A percentile compares a stretch with the other conserved stretches of the same genome.
Evolutionary conservation across 2,113 vertebrate species (phyloP).

Genomic region (Psilopsiagon aurifrons): DNA sequence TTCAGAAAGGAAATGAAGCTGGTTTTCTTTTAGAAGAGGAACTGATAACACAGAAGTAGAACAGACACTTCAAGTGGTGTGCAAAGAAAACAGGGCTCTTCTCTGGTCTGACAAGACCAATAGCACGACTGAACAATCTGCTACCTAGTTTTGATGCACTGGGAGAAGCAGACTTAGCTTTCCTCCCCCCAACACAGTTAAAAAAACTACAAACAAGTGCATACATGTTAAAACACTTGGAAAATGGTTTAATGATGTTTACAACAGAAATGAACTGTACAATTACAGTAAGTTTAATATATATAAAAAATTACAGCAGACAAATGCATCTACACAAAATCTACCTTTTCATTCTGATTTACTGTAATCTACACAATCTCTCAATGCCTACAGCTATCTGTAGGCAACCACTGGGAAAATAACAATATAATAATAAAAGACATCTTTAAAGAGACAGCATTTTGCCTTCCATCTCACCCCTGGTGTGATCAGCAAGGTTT

Average conservation of each 20-base stretch:
- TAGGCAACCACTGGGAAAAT: conserved; percentile 67
- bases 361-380: conserved; percentile 93
- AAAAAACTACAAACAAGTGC: conserved; percentile 43
- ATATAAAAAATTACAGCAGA: conserved; percentile 99
- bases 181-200: not conserved
- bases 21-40: not conserved
- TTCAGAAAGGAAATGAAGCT: not conserved
- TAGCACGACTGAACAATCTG: not conserved
- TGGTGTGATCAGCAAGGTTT: conserved; percentile 56
- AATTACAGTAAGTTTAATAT: conserved; percentile 99
- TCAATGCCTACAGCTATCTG: conserved; percentile 77
- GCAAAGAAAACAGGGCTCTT: not conserved
- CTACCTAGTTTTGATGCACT: not conserved
- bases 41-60: not conserved
- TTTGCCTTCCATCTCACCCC: conserved; percentile 64
- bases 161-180: not conserved
- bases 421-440: conserved; percentile 59
- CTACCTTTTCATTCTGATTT: conserved; percentile 95
- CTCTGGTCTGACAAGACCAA: not conserved
- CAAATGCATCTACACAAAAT: conserved; percentile 97
- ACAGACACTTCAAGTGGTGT: not conserved
- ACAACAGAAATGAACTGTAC: conserved; percentile 99
- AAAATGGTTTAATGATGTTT: conserved; percentile 99
- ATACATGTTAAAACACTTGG: conserved; percentile 94
- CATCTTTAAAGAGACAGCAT: conserved; percentile 84